A percentile compares a stretch with the other conserved stretches of the same genome.
These are phyloP conservation scores for Drosophila equinoxialis DNA, from an alignment of 1,140 invertebrate genomes.

Conservation along the genomic window DNA sequence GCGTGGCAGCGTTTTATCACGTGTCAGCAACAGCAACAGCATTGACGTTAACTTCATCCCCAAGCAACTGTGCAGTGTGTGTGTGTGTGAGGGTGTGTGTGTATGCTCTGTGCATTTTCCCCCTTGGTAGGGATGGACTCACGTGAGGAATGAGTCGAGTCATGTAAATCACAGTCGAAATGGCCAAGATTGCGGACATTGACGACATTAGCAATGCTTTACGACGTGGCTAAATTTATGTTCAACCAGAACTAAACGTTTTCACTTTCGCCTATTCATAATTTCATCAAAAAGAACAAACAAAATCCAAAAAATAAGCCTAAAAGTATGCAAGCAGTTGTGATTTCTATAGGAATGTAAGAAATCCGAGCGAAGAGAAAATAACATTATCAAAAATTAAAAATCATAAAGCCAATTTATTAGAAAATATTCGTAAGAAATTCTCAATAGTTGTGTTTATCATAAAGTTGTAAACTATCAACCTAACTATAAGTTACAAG, in stretches of 20 bases:
- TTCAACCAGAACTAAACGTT: neutral
- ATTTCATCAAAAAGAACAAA: too few relatives aligned
- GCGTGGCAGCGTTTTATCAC: slow-evolving; percentile 75
- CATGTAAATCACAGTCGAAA: slow-evolving; percentile 57
- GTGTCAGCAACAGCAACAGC: slow-evolving; percentile 77
- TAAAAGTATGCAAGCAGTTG: too few relatives aligned
- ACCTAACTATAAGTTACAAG: too few relatives aligned
- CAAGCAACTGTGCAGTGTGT: slow-evolving; percentile 1
- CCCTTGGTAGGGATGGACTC: slow-evolving; percentile 46
- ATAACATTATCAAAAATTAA: too few relatives aligned
- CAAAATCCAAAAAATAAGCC: too few relatives aligned
- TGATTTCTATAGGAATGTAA: too few relatives aligned
- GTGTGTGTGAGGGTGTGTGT: slow-evolving; percentile 9
- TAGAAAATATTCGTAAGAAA: too few relatives aligned
- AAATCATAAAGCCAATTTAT: too few relatives aligned
- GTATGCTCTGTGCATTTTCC: too few relatives aligned
- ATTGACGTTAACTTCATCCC: slow-evolving; percentile 63
- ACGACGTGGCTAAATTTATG: neutral
- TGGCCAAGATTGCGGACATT: slow-evolving; percentile 45
- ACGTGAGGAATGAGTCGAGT: slow-evolving; percentile 57
- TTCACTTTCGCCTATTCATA: slow-evolving; percentile 7
- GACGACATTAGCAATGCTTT: slow-evolving; percentile 47
- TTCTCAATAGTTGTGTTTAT: too few relatives aligned
- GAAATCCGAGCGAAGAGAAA: too few relatives aligned
- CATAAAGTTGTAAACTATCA: too few relatives aligned